phyloP scores from a whole-genome alignment of 2,888 invertebrate genomes.

The Heliconius erato region DNA sequence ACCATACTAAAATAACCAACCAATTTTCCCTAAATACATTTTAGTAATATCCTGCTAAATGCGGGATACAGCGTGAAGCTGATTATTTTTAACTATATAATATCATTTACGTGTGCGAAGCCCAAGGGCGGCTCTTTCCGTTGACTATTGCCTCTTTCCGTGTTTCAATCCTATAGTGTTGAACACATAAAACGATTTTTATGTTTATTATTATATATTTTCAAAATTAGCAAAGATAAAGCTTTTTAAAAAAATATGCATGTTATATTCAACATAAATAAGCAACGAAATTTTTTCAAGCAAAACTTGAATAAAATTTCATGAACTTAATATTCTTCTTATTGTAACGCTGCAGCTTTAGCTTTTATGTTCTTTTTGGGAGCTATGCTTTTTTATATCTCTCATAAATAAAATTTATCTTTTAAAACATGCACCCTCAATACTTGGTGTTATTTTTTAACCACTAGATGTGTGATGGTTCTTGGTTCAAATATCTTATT shows the following conservation, averaged over 20 bases:
- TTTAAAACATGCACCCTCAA: not conserved
- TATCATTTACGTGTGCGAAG: too few species aligned
- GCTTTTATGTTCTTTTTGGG: not conserved
- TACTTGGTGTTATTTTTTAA: too few species aligned
- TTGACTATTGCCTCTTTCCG: too few species aligned
- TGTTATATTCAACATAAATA: not conserved
- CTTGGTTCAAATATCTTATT: not conserved
- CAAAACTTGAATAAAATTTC: slow-evolving; percentile 5
- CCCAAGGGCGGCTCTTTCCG: too few species aligned
- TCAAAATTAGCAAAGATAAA: not conserved
- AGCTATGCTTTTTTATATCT: not conserved
- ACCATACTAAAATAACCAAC: too few species aligned
- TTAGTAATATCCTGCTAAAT: too few species aligned
- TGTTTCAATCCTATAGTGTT: not conserved
- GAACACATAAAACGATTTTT: not conserved
- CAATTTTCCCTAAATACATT: too few species aligned
- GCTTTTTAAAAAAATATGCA: not conserved
- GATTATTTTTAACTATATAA: too few species aligned
- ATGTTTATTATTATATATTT: not conserved
- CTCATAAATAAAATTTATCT: not conserved
- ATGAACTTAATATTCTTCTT: not conserved
- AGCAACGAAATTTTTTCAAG: not conserved
- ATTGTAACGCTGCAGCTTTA: not conserved
- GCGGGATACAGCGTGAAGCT: too few species aligned
- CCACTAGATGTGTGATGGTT: not conserved